Base-by-base conservation (phyloP, 2,113 vertebrate species). In the Calyptomena viridis region DNA sequence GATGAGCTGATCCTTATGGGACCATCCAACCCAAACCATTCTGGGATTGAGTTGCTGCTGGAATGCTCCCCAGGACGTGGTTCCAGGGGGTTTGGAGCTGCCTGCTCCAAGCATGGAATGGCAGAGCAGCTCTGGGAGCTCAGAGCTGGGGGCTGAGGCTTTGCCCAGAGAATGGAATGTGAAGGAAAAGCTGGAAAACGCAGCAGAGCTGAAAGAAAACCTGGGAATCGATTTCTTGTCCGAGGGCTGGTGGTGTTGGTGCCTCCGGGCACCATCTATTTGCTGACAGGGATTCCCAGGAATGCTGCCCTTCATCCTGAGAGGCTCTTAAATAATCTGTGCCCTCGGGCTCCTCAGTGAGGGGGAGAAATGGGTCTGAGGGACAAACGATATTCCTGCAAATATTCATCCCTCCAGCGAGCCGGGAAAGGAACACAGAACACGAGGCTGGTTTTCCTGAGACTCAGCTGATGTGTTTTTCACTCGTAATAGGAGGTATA, bases 101-200 rank as follows among this genome's bases (percentile, higher is more conserved):
- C 7, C 63, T 60, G 66, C 42, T 67, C 12, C 4, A 12, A 8
- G 49, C 1, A 1, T 9, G 40, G 23, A 14, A 2, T 0, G 13
- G 62, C 63, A 49, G 50, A 44, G 8, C 5, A 25, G 1, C 49
- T 1, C 11, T 1, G 33, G 8, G 44, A 55, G 56, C 69, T n/a
- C 14, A 0, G 4, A 21, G 52, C 44, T 11, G 37, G 30, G 39
- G 37, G 39, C 50, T 6, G 53, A 28, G 87, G 59, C 62, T 7
- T 8, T 68, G 53, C 85, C 46, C 85, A 4, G 82, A 6, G 47
- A 47, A 19, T 0, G 0, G 59, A 28, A 24, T 31, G 77, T 74
- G 40, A 47, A 67, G 55, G 46, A 15, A 74, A 56, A 66, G 46
- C 37, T 1, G 9, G 60, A 15, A 64, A 74, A 27, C 0, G 0